Percentiles rank a stretch among this genome's conserved stretches.
phyloP scores from a whole-genome alignment of 2,888 invertebrate genomes.

The Platycheirus rosarum region DNA sequence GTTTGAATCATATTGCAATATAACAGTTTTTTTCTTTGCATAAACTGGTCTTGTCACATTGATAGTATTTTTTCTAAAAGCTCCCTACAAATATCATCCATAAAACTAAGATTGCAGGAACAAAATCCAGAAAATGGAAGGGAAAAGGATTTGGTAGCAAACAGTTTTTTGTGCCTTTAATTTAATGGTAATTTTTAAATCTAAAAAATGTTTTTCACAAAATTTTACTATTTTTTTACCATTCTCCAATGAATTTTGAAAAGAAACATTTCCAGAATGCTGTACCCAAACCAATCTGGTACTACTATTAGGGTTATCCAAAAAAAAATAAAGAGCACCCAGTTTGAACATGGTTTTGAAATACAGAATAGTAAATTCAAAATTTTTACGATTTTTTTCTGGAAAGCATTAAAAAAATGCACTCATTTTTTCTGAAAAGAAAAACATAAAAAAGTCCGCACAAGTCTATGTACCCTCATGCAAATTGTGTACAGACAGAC shows the following conservation, averaged over 20 bases:
- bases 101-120: not conserved
- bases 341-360: not conserved
- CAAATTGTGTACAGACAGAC: too few relatives aligned
- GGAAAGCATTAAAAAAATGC: too few relatives aligned
- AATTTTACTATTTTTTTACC: not conserved
- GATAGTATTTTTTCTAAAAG: not conserved
- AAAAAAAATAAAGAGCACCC: slow-evolving; percentile 6
- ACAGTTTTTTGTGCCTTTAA: not conserved
- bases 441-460: too few relatives aligned
- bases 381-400: too few relatives aligned
- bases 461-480: too few relatives aligned
- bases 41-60: too few relatives aligned
- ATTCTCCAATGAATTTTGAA: not conserved
- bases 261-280: not conserved
- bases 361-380: too few relatives aligned
- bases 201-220: slow-evolving; percentile 3
- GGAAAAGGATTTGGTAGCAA: not conserved
- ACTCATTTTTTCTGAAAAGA: too few relatives aligned
- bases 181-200: not conserved
- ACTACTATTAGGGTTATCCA: not conserved
- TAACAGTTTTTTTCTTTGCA: too few relatives aligned
- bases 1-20: not conserved
- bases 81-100: not conserved
- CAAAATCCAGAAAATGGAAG: not conserved
- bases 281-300: not conserved